Percentiles rank a stretch among this genome's conserved stretches.
These are phyloP conservation scores for Hydrozoanthus gracilis DNA, from an alignment of 92 coral and sea anemone genomes.

Conservation along the genomic window DNA sequence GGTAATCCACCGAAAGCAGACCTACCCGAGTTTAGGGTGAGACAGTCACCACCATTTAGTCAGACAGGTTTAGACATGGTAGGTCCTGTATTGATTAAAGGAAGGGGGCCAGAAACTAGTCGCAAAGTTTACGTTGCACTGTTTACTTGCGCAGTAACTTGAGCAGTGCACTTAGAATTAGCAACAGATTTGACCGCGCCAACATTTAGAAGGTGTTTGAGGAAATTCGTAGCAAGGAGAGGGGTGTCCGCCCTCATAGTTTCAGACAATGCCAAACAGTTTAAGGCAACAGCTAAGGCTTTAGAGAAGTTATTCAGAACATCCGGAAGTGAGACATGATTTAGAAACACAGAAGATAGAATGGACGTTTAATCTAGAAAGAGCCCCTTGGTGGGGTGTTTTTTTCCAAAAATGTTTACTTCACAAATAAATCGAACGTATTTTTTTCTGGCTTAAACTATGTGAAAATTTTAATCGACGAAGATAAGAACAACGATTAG, in stretches of 20 bases:
- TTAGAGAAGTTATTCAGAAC: too few relatives aligned
- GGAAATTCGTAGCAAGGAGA: not conserved
- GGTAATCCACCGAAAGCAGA: not conserved
- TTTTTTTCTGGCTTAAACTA: too few relatives aligned
- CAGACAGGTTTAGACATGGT: not conserved
- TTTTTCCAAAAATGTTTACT: too few relatives aligned
- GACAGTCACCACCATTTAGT: not conserved
- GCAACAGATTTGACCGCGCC: constrained; percentile 8
- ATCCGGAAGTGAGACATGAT: too few relatives aligned
- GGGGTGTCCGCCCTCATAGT: too few relatives aligned
- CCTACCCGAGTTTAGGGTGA: not conserved
- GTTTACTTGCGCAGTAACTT: not conserved
- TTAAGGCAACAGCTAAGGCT: not conserved
- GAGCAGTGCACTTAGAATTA: constrained; percentile 9
- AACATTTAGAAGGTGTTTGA: not conserved
- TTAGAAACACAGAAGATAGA: too few relatives aligned
- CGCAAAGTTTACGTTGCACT: not conserved
- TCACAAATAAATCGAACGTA: too few relatives aligned
- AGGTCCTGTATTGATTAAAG: not conserved
- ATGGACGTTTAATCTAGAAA: too few relatives aligned
- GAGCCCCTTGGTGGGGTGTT: too few relatives aligned
- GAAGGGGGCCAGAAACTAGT: constrained; percentile 9
- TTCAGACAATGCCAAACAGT: too few relatives aligned
- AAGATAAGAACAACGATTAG: too few relatives aligned
- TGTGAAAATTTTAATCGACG: too few relatives aligned